Conservation (phyloP, 2,888 invertebrate species). For the Caenorhabditis sulstoni region DNA sequence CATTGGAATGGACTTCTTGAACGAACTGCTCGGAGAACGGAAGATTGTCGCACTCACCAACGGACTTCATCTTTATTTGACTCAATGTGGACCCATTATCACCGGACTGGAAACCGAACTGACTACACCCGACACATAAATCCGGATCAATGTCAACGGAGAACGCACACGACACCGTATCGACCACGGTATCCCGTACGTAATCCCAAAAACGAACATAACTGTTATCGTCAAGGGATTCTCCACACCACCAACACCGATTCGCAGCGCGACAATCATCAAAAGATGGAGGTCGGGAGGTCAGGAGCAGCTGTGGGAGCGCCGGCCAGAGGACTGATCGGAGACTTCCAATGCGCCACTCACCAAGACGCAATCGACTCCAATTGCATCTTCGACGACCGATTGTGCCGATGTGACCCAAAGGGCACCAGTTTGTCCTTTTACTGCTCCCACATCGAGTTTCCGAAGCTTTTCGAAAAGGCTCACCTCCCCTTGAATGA, state of each 20-base stretch:
- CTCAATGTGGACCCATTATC: slow-evolving; percentile 23
- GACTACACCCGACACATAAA: background rate
- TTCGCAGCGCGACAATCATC: slow-evolving; percentile 21
- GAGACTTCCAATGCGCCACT: too few species aligned
- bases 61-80: slow-evolving; percentile 6
- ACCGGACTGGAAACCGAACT: slow-evolving; percentile 23
- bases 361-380: too few species aligned
- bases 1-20: slow-evolving; percentile 33
- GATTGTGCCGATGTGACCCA: too few species aligned
- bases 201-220: slow-evolving; percentile 3
- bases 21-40: slow-evolving; percentile 8
- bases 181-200: background rate
- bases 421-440: too few species aligned
- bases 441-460: background rate
- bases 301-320: background rate
- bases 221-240: slow-evolving; percentile 3
- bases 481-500: background rate
- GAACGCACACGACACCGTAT: background rate
- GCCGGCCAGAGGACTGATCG: too few species aligned
- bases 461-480: background rate
- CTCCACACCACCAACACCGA: slow-evolving; percentile 16
- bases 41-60: slow-evolving; percentile 8
- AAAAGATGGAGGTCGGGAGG: background rate
- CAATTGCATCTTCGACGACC: too few species aligned
- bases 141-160: slow-evolving; percentile 1